Base-by-base conservation (phyloP, 2,113 vertebrate genomes). In the Etia nguti region DNA sequence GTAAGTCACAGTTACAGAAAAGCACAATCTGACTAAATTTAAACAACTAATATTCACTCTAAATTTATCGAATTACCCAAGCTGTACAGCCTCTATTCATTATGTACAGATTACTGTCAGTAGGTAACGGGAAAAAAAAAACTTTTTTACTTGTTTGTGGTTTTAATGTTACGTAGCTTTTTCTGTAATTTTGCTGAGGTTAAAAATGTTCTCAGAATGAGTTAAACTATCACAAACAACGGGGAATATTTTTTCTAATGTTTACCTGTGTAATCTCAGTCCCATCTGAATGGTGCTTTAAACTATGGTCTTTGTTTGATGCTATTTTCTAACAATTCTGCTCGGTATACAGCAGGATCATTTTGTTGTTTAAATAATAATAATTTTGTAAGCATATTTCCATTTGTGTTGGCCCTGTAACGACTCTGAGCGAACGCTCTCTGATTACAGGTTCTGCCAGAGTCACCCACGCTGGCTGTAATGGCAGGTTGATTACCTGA, bases 391-490 rank as follows among this genome's bases (percentile, higher is more conserved):
- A 65, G 43, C 62, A n/a, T 36, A 26, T 79, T 48, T 56, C 55
- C n/a, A 22, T 29, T 34, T 52, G 79, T 56, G 57, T 24, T 13
- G 6, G 38, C 10, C 11, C 29, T 56, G 50, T 75, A 22, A 52
- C 9, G 13, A 24, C 36, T 48, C 36, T 34, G 79, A 73, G 13
- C 2, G 15, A 52, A 34, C 16, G 10, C 12, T 20, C 55, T 81
- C 68, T 90, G 89, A 90, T 87, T 84, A 31, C 65, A 79, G 79
- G 56, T 81, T 82, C 26, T 50, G 81, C 24, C 22, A 20, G 43
- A 38, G 84, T 81, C 54, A 4, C 24, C 5, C 52, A 6, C 80
- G 22, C 36, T 13, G 10, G 10, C 55, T 38, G 9, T 81, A 52
- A 81, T 68, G 60, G 62, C 55, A 15, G 79, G 9, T 24, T 87